Evolutionary conservation across 2,113 vertebrate genomes (phyloP).

Genomic region (Zootoca vivipara): DNA sequence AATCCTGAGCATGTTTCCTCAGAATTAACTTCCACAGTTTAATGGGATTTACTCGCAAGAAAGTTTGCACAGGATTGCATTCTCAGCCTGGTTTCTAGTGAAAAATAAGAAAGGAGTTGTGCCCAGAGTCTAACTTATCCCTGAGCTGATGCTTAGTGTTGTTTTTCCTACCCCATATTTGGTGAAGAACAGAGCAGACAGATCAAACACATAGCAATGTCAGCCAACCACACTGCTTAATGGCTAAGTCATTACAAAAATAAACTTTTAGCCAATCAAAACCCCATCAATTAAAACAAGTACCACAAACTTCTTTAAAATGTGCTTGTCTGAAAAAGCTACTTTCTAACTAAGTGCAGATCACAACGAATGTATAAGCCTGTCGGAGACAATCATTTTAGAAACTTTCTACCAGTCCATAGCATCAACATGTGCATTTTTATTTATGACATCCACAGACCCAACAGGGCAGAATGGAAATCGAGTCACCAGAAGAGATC

Average conservation of each 20-base stretch:
- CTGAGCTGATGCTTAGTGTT: conserved; percentile 45
- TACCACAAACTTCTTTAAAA: conserved; percentile 58
- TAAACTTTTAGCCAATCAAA: conserved; percentile 59
- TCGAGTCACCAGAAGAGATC: conserved; percentile 17
- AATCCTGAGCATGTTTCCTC: neutral
- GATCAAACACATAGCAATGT: neutral
- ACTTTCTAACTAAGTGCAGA: conserved; percentile 43
- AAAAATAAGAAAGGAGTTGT: conserved; percentile 20
- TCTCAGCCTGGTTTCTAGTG: neutral
- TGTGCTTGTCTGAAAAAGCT: conserved; percentile 63
- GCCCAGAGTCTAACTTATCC: neutral
- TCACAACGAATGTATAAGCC: conserved; percentile 25
- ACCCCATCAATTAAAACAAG: conserved; percentile 54
- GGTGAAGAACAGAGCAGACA: conserved; percentile 25
- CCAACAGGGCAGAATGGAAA: conserved; percentile 41
- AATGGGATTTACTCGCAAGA: neutral
- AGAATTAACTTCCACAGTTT: neutral
- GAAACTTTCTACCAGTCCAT: conserved; percentile 39
- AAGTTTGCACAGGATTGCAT: conserved; percentile 8
- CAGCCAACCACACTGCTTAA: conserved; percentile 4
- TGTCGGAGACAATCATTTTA: conserved; percentile 56
- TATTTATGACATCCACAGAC: conserved; percentile 11
- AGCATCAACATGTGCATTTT: conserved; percentile 24
- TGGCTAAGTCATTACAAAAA: conserved; percentile 62
- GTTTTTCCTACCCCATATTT: conserved; percentile 18